A percentile compares a stretch with the other conserved stretches of the same genome.
phyloP scores from a whole-genome alignment of 2,113 vertebrate genomes.

The Oxygymnocypris stewartii region DNA sequence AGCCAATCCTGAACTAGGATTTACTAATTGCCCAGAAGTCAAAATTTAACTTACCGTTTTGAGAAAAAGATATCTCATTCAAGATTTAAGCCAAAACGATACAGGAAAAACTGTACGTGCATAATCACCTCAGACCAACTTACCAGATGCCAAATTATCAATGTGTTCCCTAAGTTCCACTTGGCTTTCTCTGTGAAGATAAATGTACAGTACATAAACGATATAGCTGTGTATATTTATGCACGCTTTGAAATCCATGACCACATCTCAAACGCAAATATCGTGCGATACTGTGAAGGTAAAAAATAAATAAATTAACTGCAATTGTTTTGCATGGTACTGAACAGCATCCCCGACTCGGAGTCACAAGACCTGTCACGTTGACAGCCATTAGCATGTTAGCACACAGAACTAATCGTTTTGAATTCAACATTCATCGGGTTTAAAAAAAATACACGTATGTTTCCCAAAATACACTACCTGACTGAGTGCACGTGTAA shows the following conservation, averaged over 20 bases:
- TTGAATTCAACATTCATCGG: background rate
- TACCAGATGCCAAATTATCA: slow-evolving; percentile 91
- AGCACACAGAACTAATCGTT: slow-evolving; percentile 3
- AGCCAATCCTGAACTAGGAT: background rate
- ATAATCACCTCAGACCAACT: slow-evolving; percentile 8
- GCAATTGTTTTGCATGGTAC: background rate
- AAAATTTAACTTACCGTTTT: background rate
- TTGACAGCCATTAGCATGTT: slow-evolving; percentile 32
- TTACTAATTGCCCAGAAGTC: background rate
- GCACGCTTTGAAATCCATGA: background rate
- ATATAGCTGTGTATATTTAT: background rate
- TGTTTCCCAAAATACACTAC: slow-evolving; percentile 60
- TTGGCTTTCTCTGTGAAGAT: slow-evolving; percentile 86
- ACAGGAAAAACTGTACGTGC: background rate
- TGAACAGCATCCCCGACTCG: background rate
- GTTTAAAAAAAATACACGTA: background rate
- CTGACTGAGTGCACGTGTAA: slow-evolving; percentile 88
- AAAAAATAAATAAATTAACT: background rate
- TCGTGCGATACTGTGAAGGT: background rate
- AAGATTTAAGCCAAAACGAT: background rate
- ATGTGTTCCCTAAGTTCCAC: slow-evolving; percentile 94
- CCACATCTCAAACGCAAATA: background rate
- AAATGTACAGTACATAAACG: background rate
- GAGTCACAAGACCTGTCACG: slow-evolving; percentile 44
- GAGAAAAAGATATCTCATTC: background rate